phyloP scores from a whole-genome alignment of 2,113 vertebrate genomes.

The Alligator sinensis region DNA sequence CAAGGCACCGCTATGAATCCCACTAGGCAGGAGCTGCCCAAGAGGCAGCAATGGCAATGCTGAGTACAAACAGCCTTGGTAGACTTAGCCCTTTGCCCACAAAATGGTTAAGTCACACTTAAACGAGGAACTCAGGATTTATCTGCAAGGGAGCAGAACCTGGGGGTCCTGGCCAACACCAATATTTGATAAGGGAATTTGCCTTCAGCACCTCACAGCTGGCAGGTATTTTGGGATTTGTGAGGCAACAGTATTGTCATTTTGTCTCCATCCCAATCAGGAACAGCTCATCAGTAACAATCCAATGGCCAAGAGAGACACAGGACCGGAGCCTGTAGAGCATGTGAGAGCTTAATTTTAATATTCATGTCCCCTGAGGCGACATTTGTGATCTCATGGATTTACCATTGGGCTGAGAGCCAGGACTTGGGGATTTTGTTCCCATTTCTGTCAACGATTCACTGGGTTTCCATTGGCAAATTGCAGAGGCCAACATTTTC shows the following conservation, averaged over 20 bases:
- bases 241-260: conserved; percentile 36
- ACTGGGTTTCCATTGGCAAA: background rate
- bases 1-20: too few species aligned
- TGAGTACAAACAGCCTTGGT: background rate
- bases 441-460: conserved; percentile 1
- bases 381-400: background rate
- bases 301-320: background rate
- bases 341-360: conserved; percentile 33
- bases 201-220: background rate
- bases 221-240: conserved; percentile 24
- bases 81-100: background rate
- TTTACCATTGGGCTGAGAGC: background rate
- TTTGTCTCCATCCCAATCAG: conserved; percentile 58
- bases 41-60: too few species aligned
- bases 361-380: conserved; percentile 21
- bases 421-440: background rate
- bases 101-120: background rate
- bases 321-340: background rate
- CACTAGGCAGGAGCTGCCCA: too few species aligned
- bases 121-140: background rate
- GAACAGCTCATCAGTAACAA: conserved; percentile 32
- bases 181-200: conserved; percentile 22
- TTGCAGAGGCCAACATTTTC: background rate
- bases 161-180: background rate
- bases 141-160: background rate